Evolutionary conservation across 2,888 invertebrate genomes (phyloP), one percentile per base, ranked within the genome.

Genomic region (Acronicta aceris): DNA sequence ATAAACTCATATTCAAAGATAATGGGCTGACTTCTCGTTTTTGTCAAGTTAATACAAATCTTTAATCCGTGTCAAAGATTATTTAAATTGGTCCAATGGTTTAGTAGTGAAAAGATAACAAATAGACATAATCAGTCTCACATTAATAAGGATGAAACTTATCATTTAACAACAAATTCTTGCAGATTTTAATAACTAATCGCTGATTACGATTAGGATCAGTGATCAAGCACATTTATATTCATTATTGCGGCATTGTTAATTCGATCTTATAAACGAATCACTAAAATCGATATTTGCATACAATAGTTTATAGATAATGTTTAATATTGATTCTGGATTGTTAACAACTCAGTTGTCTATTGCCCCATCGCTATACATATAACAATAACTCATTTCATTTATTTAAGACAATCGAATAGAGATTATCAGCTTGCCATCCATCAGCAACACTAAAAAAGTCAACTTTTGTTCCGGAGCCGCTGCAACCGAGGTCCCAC

Each of bases 241-340:
- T n/a, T 33, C 12, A 33, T 33, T 5, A 38, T 38, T 38, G 38
- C 38, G 1, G n/a, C 5, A 38, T n/a, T 6, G n/a, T 38, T n/a
- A n/a, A 38, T n/a, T 38, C n/a, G n/a, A 38, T 38, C 7, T 43
- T 16, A 12, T 16, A 25, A 13, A 42, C 36, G 27, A 15, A 36
- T 36, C 21, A 21, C 15, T 33, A 17, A 8, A 6, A 33, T n/a
- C 12, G 21, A 53, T 21, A 45, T 45, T 53, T 36, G 53, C 53
- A 53, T 53, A 53, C 53, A 53, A 53, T 13, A 36, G 43, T 10
- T 33, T 10, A 21, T 43, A 36, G 43, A 53, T 36, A 52, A 33
- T 36, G n/a, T 38, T 42, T 21, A 2, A 13, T 36, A 36, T 36
- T 36, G 36, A n/a, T n/a, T 38, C n/a, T n/a, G 38, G 38, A n/a